Evolutionary conservation across 1,140 invertebrate species (phyloP).

Genomic region (Drosophila yakuba): DNA sequence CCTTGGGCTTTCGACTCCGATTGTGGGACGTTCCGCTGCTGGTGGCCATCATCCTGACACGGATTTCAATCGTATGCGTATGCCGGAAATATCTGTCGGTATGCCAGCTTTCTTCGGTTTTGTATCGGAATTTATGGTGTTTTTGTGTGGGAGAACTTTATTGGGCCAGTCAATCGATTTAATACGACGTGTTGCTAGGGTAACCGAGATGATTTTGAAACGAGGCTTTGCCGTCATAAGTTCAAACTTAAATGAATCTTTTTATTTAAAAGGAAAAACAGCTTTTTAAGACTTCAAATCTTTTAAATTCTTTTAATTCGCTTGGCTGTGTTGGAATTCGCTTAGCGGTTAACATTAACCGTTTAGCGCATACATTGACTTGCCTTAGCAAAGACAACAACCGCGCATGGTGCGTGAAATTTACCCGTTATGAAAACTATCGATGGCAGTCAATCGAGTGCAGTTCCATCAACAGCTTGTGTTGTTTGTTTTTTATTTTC

Average conservation of each 20-base stretch:
- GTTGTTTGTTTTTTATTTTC: conserved; percentile 52
- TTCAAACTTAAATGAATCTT: neutral
- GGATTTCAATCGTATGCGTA: neutral
- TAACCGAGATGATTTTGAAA: conserved; percentile 14
- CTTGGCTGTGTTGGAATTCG: too few relatives aligned
- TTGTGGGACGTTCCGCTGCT: conserved; percentile 12
- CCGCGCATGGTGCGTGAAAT: too few relatives aligned
- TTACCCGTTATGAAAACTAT: neutral
- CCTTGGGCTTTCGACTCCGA: conserved; percentile 36
- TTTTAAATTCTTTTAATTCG: too few relatives aligned
- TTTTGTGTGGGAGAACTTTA: conserved; percentile 37
- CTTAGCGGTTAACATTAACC: too few relatives aligned
- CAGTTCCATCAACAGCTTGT: neutral
- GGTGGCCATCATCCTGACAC: conserved; percentile 36
- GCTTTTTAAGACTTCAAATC: too few relatives aligned
- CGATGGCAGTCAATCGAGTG: neutral
- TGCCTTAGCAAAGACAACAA: too few relatives aligned
- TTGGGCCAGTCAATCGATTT: conserved; percentile 50
- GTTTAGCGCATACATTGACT: too few relatives aligned
- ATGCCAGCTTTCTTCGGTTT: conserved; percentile 30
- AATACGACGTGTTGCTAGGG: conserved; percentile 59
- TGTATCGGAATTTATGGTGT: conserved; percentile 60
- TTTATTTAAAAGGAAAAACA: neutral
- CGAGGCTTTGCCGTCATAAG: too few relatives aligned
- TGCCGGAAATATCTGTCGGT: neutral